Evolutionary conservation across 2,888 invertebrate genomes (phyloP).

Genomic region (Chrysolina oricalcia): DNA sequence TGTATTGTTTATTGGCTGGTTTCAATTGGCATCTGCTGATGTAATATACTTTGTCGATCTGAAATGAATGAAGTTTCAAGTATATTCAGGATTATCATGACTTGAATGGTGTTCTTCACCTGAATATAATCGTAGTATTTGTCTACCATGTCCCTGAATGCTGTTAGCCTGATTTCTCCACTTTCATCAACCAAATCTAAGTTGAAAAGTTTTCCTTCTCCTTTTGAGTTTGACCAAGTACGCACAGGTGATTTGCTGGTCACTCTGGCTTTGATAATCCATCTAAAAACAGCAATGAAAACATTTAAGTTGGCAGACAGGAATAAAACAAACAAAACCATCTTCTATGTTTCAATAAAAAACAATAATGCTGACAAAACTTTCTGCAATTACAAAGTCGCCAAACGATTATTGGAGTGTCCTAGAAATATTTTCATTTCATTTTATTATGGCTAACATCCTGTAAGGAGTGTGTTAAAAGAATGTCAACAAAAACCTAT

Average conservation of each 20-base stretch:
- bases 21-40: slow-evolving; percentile 90
- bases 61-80: slow-evolving; percentile 40
- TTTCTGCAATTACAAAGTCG: no score
- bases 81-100: not conserved
- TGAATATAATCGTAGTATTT: slow-evolving; percentile 92
- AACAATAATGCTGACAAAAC: no score
- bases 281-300: slow-evolving; percentile 73
- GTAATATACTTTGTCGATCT: slow-evolving; percentile 87
- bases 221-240: slow-evolving; percentile 92
- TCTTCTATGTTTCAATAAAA: no score
- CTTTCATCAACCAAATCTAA: slow-evolving; percentile 95
- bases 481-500: no score
- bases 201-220: slow-evolving; percentile 95
- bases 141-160: slow-evolving; percentile 90
- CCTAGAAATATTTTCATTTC: no score
- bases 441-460: no score
- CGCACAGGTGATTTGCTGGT: slow-evolving; percentile 86
- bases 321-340: no score
- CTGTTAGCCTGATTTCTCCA: slow-evolving; percentile 94
- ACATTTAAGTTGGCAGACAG: not conserved
- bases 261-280: slow-evolving; percentile 94
- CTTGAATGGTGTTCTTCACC: slow-evolving; percentile 70
- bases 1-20: slow-evolving; percentile 93
- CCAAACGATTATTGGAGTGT: no score
- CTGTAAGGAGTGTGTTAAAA: no score